Evolutionary conservation across 2,113 vertebrate species (phyloP), one percentile per base, ranked within the genome.

Genomic region (Mesembrinibis cayennensis): DNA sequence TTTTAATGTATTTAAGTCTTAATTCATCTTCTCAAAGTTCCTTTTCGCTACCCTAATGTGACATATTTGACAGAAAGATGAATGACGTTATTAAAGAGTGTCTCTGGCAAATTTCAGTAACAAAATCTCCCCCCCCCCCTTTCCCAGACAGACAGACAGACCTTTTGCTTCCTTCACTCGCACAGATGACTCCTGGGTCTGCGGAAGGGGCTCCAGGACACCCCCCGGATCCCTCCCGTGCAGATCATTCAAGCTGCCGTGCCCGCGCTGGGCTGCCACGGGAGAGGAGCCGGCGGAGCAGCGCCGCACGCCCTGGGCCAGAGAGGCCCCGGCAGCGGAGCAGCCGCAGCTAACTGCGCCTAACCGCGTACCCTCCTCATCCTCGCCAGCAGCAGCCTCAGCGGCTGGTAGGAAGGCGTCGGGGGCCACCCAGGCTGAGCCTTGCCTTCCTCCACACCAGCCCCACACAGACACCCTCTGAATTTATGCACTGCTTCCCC

Each of bases 41-140:
- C 93, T 97, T 97, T 93, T 80, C 30, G 38, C 94, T 95, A 90
- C 98, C 93, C 97, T 97, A 97, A 98, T 93, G 98, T 97, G 97
- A 98, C 40, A 70, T 81, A 72, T 98, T 96, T 98, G 98, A 98
- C 98, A 98, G 98, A 98, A 98, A 98, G 98, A 98, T 97, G 98
- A 98, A 98, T 97, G 95, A 95, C 96, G 42, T 98, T 98, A 98
- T 98, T 98, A 98, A 98, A 97, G 96, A 96, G 96, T 63, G 94
- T 97, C 93, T 66, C 97, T 96, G 97, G 97, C 96, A 98, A 97
- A 96, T 98, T 97, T 96, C 95, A 97, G 96, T 96, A 97, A 95
- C 96, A 97, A 96, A 97, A 97, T 74, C 93, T 96, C 78, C 88
- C 40, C 42, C 45, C 26, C 26, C 73, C 82, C 76, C 47, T 62